Conservation (phyloP, 2,113 vertebrate genomes). For the Podarcis raffonei region DNA sequence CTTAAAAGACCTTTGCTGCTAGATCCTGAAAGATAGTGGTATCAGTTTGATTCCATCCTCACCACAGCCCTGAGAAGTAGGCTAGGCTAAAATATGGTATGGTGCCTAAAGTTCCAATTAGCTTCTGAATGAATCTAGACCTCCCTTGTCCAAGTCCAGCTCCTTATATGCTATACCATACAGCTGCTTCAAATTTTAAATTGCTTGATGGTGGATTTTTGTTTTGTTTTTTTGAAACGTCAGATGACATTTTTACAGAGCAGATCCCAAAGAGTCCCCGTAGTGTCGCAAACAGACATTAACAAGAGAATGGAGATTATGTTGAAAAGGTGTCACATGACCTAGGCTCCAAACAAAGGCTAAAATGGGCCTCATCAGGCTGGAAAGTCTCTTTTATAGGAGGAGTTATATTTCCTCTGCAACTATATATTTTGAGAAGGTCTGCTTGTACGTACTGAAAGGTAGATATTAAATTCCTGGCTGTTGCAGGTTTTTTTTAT, state of each 20-base stretch:
- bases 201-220: neutral
- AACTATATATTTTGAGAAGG: neutral
- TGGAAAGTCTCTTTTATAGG: neutral
- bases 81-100: neutral
- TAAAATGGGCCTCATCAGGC: neutral
- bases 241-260: neutral
- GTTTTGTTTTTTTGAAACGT: neutral
- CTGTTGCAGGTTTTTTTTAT: neutral
- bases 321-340: conserved; percentile 2
- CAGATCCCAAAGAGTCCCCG: neutral
- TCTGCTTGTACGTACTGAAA: neutral
- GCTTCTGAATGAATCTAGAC: neutral
- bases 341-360: neutral
- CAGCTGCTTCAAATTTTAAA: neutral
- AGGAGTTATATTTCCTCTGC: neutral
- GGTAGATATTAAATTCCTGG: neutral
- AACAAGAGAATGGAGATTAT: conserved; percentile 2
- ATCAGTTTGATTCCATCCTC: neutral
- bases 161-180: neutral
- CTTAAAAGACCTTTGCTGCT: neutral
- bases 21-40: neutral
- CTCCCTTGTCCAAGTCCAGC: neutral
- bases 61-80: too few relatives aligned
- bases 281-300: neutral
- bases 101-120: neutral